These are phyloP conservation scores for Patella caerulea DNA, from an alignment of 2,888 invertebrate genomes.

Conservation along the genomic window DNA sequence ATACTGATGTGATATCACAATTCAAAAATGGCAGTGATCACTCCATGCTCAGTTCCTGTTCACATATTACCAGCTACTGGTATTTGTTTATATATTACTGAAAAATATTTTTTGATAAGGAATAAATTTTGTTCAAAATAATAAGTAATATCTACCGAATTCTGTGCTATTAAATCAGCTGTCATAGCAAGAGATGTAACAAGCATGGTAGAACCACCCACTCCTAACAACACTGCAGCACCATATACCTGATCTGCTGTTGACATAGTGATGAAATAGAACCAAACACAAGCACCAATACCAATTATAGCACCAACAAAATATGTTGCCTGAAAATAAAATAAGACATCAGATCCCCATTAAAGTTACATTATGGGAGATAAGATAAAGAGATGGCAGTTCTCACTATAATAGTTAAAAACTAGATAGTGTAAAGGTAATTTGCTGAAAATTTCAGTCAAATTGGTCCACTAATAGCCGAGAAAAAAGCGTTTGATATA, in stretches of 20 bases:
- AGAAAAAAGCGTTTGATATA: too few species aligned
- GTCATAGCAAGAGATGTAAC: constrained; percentile 91
- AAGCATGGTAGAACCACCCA: constrained; percentile 87
- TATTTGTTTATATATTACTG: background rate
- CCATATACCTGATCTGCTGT: constrained; percentile 75
- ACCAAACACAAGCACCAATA: constrained; percentile 79
- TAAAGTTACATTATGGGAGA: too few species aligned
- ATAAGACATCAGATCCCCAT: too few species aligned
- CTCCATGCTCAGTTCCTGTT: background rate
- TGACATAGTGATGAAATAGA: constrained; percentile 73
- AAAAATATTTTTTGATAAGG: background rate
- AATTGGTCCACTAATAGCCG: too few species aligned
- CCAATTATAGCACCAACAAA: constrained; percentile 79
- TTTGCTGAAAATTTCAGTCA: too few species aligned
- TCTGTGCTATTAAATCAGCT: constrained; percentile 88
- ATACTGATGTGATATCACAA: too few species aligned
- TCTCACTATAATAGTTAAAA: too few species aligned
- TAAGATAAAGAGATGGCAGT: too few species aligned
- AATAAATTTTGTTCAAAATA: too few species aligned
- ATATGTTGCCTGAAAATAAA: constrained; percentile 76
- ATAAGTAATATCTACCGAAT: constrained; percentile 74
- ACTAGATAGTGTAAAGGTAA: too few species aligned
- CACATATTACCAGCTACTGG: background rate
- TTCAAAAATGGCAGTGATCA: too few species aligned
- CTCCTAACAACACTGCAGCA: constrained; percentile 83